phyloP scores from a whole-genome alignment of 2,797 vertebrate genomes.

The Rhincodon typus region DNA sequence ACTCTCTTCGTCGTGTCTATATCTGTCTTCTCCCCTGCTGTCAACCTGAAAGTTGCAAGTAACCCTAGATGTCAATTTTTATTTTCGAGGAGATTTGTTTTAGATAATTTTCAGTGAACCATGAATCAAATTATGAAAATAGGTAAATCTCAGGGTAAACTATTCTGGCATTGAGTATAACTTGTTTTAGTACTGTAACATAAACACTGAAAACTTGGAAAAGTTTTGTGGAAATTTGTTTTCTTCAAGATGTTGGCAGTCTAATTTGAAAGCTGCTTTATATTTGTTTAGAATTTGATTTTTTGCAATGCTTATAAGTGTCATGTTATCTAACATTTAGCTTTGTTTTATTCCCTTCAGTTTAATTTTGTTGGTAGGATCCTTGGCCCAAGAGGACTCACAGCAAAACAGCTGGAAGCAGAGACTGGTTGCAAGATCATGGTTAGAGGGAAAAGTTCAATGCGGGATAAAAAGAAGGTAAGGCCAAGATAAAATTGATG shows the following conservation, averaged over 20 bases:
- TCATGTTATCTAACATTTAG: not conserved
- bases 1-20: not conserved
- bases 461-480: conserved; percentile 78
- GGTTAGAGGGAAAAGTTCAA: conserved; percentile 75
- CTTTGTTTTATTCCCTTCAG: conserved; percentile 47
- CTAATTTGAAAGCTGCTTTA: not conserved
- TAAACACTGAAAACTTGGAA: not conserved
- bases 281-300: not conserved
- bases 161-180: not conserved
- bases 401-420: conserved; percentile 73
- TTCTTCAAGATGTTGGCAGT: not conserved
- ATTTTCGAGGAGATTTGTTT: not conserved
- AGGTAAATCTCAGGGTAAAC: not conserved
- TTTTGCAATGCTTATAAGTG: not conserved
- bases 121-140: not conserved
- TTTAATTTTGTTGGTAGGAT: conserved; percentile 77
- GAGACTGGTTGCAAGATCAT: conserved; percentile 78
- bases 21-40: not conserved
- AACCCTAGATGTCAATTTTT: not conserved
- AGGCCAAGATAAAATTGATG: conserved; percentile 39
- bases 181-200: not conserved
- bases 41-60: not conserved
- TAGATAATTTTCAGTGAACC: not conserved
- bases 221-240: not conserved
- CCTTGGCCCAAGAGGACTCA: conserved; percentile 70